Evolutionary conservation across 2,888 invertebrate species (phyloP), one percentile per base, ranked within the genome.

Genomic region (Cosmopolites sordidus): DNA sequence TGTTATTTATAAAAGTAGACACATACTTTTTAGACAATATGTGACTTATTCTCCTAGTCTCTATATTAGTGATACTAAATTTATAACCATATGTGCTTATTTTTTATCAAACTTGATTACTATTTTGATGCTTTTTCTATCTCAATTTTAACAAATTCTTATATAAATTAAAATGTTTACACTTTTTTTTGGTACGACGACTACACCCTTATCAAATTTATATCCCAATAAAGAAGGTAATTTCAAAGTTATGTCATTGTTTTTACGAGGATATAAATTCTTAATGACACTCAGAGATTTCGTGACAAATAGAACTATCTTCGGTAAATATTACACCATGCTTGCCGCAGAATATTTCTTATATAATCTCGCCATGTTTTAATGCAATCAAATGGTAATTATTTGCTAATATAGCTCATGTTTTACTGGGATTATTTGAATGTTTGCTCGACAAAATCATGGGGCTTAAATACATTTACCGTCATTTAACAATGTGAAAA

Each of bases 231-330:
- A 56, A 17, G 5, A 33, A 9, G 30, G 9, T 64, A 62, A 63
- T 64, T 58, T 59, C 50, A 63, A 64, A 64, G 63, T 62, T 59
- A 54, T 58, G 55, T 58, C 61, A 64, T 65, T 63, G 65, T 65
- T 63, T 62, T 59, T 55, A 59, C 16, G 61, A 60, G 58, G 58
- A 62, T 62, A 62, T 59, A 62, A 53, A 61, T 60, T 60, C 48
- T 41, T 46, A 56, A 56, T 60, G 58, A 59, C 57, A 56, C 50
- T 45, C 53, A 53, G 49, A 48, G 57, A 57, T 63, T 62, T 60
- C 58, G 57, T 54, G 54, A 58, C 59, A 61, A 64, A 64, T 62
- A 62, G 51, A 49, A 57, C 60, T 64, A 65, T 65, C 64, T 62
- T 47, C 27, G 53, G 8, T 46, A 64, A 65, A 65, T 60, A 63